These are phyloP conservation scores for Syrrhaptes paradoxus DNA, from an alignment of 2,113 vertebrate species.

Conservation along the genomic window DNA sequence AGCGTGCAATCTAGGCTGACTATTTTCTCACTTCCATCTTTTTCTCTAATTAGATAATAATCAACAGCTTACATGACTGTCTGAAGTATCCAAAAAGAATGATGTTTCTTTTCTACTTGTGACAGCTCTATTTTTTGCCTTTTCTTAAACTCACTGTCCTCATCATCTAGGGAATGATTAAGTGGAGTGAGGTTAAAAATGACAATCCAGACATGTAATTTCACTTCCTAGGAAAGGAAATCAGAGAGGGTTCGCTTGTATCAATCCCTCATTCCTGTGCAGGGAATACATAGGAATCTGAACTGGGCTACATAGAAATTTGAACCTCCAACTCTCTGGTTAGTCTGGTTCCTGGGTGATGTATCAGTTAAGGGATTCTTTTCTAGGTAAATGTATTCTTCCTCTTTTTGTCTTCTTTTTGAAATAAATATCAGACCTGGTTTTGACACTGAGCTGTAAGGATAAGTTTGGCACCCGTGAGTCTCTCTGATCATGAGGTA, in stretches of 20 bases:
- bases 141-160: background rate
- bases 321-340: background rate
- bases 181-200: background rate
- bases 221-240: background rate
- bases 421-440: background rate
- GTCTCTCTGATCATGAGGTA: background rate
- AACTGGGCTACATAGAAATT: background rate
- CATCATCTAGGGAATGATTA: background rate
- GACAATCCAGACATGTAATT: background rate
- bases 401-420: background rate
- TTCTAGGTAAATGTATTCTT: background rate
- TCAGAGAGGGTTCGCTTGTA: background rate
- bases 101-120: background rate
- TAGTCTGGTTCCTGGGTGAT: background rate
- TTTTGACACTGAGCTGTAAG: background rate
- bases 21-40: background rate
- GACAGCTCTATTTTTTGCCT: background rate
- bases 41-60: slow-evolving; percentile 16
- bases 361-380: background rate
- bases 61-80: background rate
- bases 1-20: background rate
- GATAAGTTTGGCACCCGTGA: background rate
- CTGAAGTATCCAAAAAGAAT: background rate
- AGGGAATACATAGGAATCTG: background rate
- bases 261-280: background rate